Conservation (phyloP, 2,888 invertebrate species). For the Chrysolina oricalcia region DNA sequence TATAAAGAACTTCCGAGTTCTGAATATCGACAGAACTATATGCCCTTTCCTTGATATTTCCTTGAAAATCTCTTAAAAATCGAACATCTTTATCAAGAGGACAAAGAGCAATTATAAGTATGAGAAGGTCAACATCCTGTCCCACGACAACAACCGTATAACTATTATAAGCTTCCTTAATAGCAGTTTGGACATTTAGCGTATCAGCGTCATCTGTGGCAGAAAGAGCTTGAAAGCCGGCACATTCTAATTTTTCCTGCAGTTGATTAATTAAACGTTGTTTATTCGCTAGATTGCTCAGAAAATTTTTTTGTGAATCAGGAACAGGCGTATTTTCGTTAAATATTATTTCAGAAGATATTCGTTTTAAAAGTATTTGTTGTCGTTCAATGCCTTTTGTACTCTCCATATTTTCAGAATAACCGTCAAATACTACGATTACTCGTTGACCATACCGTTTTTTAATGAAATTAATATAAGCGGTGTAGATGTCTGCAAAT, state of each 20-base stretch:
- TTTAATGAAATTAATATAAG: conserved; percentile 10
- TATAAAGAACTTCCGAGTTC: conserved; percentile 17
- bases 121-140: conserved; percentile 32
- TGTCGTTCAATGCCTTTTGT: conserved; percentile 31
- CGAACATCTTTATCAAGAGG: conserved; percentile 30
- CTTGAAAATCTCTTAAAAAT: conserved; percentile 19
- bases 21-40: conserved; percentile 11
- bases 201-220: conserved; percentile 23
- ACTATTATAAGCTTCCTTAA: conserved; percentile 23
- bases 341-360: conserved; percentile 10
- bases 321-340: conserved; percentile 17
- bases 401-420: conserved; percentile 26
- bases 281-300: background rate
- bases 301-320: conserved; percentile 10
- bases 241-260: conserved; percentile 23
- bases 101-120: conserved; percentile 33
- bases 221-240: conserved; percentile 24
- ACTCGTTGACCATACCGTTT: conserved; percentile 15
- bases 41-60: conserved; percentile 18
- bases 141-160: conserved; percentile 26
- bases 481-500: conserved; percentile 14
- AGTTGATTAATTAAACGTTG: too few relatives aligned
- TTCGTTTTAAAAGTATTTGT: conserved; percentile 18
- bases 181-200: conserved; percentile 25
- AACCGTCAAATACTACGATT: conserved; percentile 27